Percentiles rank a stretch among this genome's conserved stretches.
Conservation (phyloP, 2,113 vertebrate genomes). For the Synodontis membranacea region DNA sequence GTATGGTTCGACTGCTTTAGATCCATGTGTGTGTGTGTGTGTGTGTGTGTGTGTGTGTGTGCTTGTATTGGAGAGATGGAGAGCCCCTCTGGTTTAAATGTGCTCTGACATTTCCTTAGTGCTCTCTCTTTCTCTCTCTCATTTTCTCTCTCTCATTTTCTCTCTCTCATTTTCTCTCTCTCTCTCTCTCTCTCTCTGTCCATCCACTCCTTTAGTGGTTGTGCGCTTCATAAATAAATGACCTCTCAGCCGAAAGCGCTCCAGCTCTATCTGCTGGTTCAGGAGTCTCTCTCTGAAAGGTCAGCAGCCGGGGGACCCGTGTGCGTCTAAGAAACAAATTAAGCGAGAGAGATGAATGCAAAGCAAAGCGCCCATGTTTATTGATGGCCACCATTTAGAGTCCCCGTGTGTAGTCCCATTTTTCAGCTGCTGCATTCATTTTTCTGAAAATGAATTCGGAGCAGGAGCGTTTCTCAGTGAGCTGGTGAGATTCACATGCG, state of each 20-base stretch:
- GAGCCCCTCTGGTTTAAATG: constrained; percentile 38
- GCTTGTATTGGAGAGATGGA: constrained; percentile 12
- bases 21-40: not conserved
- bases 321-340: constrained; percentile 58
- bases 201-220: constrained; percentile 43
- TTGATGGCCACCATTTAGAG: constrained; percentile 64
- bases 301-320: constrained; percentile 56
- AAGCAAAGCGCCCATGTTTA: constrained; percentile 54
- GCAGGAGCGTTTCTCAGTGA: constrained; percentile 41
- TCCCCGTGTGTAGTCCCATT: constrained; percentile 55
- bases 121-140: constrained; percentile 27
- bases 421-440: constrained; percentile 49
- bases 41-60: constrained; percentile 6
- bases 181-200: constrained; percentile 42
- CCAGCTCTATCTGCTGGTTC: constrained; percentile 58
- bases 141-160: constrained; percentile 39
- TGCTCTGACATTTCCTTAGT: constrained; percentile 29
- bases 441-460: constrained; percentile 54
- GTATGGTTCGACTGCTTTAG: not conserved
- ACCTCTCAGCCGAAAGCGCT: constrained; percentile 51
- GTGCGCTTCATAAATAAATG: constrained; percentile 54
- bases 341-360: constrained; percentile 61
- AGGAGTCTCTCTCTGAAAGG: constrained; percentile 59
- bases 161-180: constrained; percentile 10
- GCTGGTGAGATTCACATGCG: constrained; percentile 31